Conservation (phyloP, 2,797 vertebrate genomes). For the Triplophysa yarkandensis region DNA sequence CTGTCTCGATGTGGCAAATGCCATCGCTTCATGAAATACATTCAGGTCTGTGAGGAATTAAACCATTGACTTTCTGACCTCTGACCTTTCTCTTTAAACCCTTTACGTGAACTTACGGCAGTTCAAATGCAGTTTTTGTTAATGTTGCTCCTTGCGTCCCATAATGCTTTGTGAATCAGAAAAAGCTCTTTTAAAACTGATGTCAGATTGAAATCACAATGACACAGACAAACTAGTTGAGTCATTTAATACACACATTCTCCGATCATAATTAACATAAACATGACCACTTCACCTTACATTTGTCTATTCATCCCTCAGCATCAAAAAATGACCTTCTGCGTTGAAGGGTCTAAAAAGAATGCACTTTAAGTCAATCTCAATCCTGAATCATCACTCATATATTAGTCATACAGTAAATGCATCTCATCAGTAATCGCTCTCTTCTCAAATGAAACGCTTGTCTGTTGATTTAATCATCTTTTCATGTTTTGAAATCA, state of each 20-base stretch:
- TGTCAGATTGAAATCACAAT: neutral
- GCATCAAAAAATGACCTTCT: conserved; percentile 17
- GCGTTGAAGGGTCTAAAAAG: conserved; percentile 5
- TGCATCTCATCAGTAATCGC: neutral
- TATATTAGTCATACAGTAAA: conserved; percentile 62
- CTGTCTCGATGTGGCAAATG: conserved; percentile 97
- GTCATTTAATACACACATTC: neutral
- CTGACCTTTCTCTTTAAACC: neutral
- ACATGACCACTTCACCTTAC: neutral
- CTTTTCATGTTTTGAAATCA: neutral
- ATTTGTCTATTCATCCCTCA: neutral
- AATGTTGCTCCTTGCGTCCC: neutral
- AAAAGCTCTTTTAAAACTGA: neutral
- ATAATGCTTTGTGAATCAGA: conserved; percentile 6
- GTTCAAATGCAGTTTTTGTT: too few relatives aligned
- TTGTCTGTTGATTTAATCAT: conserved; percentile 17
- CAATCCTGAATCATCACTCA: conserved; percentile 18
- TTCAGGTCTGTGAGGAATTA: conserved; percentile 81
- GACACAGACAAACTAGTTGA: neutral
- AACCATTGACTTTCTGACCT: too few relatives aligned
- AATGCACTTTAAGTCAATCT: conserved; percentile 17
- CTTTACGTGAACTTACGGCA: too few relatives aligned
- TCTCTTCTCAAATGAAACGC: neutral
- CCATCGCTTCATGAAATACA: conserved; percentile 98
- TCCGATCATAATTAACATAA: neutral